Percentiles rank a stretch among this genome's conserved stretches.
Conservation (phyloP, 2,113 vertebrate genomes). For the Calidris pygmaea region DNA sequence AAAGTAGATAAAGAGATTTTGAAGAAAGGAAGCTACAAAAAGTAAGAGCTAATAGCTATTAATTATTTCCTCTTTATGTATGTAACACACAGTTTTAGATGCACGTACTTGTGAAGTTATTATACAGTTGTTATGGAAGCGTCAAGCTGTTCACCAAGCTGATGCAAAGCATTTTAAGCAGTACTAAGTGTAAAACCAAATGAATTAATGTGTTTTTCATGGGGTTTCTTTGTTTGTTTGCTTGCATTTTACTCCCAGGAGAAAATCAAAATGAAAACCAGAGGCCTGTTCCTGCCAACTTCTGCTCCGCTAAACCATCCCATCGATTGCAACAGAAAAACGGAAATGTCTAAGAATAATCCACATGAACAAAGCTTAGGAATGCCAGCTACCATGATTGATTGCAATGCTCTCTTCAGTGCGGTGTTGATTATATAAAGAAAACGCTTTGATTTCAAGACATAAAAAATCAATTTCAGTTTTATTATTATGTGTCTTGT, state of each 20-base stretch:
- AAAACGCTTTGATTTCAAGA: conserved; percentile 17
- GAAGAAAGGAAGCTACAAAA: background rate
- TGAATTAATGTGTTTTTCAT: background rate
- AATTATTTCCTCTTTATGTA: conserved; percentile 20
- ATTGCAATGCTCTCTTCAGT: background rate
- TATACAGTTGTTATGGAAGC: background rate
- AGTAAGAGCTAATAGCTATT: background rate
- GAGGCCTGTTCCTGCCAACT: background rate
- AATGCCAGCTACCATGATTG: background rate
- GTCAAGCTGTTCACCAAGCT: background rate
- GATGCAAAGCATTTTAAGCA: background rate
- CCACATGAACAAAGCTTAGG: background rate
- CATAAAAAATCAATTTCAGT: background rate
- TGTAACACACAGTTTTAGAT: background rate
- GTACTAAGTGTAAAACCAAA: background rate
- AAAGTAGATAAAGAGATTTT: background rate
- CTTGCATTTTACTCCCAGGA: background rate
- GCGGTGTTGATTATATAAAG: background rate
- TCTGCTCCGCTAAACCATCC: background rate
- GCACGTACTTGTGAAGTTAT: background rate
- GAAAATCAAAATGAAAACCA: conserved; percentile 15
- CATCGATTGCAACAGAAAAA: background rate
- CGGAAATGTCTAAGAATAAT: background rate
- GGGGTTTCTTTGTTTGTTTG: background rate
- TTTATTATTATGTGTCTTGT: background rate